A percentile compares a stretch with the other conserved stretches of the same genome.
Evolutionary conservation across 35 echinoderm and acorn worm genomes (phyloP).

Genomic region (Heliocidaris tuberculata): DNA sequence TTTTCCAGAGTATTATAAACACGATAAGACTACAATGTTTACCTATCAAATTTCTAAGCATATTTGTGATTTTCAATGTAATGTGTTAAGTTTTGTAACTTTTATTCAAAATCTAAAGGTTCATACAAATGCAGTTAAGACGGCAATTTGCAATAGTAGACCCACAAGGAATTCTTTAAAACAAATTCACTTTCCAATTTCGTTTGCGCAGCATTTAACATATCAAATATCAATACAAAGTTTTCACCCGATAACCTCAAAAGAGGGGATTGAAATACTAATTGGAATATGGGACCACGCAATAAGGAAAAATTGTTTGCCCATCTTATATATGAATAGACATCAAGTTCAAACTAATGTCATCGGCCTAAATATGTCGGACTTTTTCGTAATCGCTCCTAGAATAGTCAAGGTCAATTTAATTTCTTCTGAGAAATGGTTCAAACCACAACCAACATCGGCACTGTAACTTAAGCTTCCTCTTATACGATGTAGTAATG

Average conservation of each 20-base stretch:
- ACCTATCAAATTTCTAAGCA: too few species aligned
- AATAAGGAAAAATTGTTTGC: neutral
- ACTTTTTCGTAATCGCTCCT: neutral
- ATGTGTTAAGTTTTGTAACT: too few species aligned
- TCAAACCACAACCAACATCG: neutral
- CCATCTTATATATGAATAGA: neutral
- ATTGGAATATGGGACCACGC: too few species aligned
- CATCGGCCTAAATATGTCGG: neutral
- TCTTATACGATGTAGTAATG: neutral
- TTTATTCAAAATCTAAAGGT: too few species aligned
- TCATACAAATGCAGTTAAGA: too few species aligned
- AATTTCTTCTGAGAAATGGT: neutral
- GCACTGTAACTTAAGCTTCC: neutral
- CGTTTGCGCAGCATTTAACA: too few species aligned
- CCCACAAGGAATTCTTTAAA: too few species aligned
- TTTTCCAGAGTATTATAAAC: too few species aligned
- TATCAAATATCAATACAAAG: neutral
- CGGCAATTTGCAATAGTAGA: too few species aligned
- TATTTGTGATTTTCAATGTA: too few species aligned
- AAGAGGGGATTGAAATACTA: neutral
- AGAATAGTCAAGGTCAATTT: conserved; percentile 12
- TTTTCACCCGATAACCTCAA: neutral
- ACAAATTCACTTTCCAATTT: too few species aligned
- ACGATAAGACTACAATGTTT: too few species aligned
- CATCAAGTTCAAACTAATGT: neutral